Evolutionary conservation across 1,140 invertebrate genomes (phyloP).

Genomic region (Trichonephila clavipes): DNA sequence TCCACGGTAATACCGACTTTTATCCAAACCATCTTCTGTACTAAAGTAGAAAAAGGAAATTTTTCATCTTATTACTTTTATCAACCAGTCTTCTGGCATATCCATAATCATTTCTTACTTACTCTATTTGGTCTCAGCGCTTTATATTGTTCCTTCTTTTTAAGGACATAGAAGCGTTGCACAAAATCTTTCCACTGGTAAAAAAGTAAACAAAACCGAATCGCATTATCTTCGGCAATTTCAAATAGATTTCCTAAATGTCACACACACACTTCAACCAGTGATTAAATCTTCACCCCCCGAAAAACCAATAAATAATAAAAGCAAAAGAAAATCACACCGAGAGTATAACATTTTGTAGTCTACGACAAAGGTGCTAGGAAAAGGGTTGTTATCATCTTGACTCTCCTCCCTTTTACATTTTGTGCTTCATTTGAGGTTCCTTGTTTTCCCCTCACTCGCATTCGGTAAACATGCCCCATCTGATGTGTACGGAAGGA

Average conservation of each 20-base stretch:
- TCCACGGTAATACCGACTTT: too few relatives aligned
- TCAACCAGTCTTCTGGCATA: too few relatives aligned
- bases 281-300: not conserved
- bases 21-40: too few relatives aligned
- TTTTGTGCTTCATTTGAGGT: not conserved
- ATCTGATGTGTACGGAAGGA: not conserved
- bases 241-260: not conserved
- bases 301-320: not conserved
- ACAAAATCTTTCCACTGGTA: too few relatives aligned
- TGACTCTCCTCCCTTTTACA: not conserved
- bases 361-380: not conserved
- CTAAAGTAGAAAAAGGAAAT: too few relatives aligned
- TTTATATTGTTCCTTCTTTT: too few relatives aligned
- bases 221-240: too few relatives aligned
- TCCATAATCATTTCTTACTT: too few relatives aligned
- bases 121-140: too few relatives aligned
- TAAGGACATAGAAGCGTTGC: too few relatives aligned
- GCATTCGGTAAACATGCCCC: not conserved
- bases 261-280: not conserved
- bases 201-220: too few relatives aligned
- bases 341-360: not conserved
- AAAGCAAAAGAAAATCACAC: not conserved
- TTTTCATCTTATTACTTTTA: too few relatives aligned
- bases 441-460: not conserved
- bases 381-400: not conserved